Evolutionary conservation across 2,888 invertebrate species (phyloP), one percentile per base, ranked within the genome.

Genomic region (Branchipolynoe longqiensis): DNA sequence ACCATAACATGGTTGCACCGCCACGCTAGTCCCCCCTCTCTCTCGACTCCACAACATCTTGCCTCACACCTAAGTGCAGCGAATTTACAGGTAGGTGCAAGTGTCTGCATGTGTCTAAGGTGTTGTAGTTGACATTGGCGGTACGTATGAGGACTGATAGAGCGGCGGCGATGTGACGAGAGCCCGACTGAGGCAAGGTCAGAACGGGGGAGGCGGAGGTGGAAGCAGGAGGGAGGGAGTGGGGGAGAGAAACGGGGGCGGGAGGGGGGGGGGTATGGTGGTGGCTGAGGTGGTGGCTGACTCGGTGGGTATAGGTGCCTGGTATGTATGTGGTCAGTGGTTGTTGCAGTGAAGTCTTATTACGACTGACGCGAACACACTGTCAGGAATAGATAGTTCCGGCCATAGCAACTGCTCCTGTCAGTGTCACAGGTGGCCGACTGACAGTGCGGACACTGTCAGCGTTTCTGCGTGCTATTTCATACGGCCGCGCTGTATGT

Each of bases 1-100:
- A 78, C 78, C 78, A 48, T 78, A 54, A 78, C 78, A 78, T 78
- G 78, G 78, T 54, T 41, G 78, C 48, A 41, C n/a, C n/a, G 54
- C 78, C 78, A 78, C 54, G 78, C 78, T 78, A 69, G 48, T 48
- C 8, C 8, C 69, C 69, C 28, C 62, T 31, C 22, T n/a, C 3
- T 69, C 69, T 25, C 36, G 36, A 22, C 69, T n/a, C n/a, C n/a
- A n/a, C 36, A 69, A 69, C 69, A 69, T 69, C 69, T 69, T 69
- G 69, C 69, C 69, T 36, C 36, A 14, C 14, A 36, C 14, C 36
- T 36, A 69, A 38, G 69, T 33, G 36, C 36, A 69, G 38, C 69
- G 38, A 33, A 25, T 36, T 62, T 69, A n/a, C 69, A 69, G 69
- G 69, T 69, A 69, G 38, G 69, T 69, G 22, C 14, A 36, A 33